A percentile compares a stretch with the other conserved stretches of the same genome.
These are phyloP conservation scores for Talpa occidentalis DNA, from an alignment of 2,113 vertebrate genomes.

Conservation along the genomic window DNA sequence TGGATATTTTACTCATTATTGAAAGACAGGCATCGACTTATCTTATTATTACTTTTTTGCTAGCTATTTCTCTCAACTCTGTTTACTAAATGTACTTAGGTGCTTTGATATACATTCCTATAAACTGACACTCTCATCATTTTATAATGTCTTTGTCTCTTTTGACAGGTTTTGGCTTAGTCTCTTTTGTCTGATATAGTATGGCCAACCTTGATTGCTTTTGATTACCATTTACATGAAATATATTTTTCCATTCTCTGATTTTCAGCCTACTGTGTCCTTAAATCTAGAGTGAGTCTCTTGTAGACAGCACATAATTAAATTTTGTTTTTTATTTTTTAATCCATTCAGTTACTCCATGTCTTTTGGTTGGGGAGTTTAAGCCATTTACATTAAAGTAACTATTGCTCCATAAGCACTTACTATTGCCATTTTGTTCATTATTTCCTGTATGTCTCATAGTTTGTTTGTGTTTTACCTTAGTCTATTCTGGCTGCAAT, in stretches of 20 bases:
- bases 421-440: neutral
- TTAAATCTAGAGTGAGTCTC: neutral
- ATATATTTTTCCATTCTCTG: neutral
- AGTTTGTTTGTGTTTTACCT: neutral
- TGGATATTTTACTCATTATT: neutral
- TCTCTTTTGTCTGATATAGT: neutral
- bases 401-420: neutral
- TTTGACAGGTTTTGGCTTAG: neutral
- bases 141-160: neutral
- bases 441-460: neutral
- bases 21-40: neutral
- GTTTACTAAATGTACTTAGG: neutral
- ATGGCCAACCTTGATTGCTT: neutral
- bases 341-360: neutral
- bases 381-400: slow-evolving; percentile 42
- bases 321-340: neutral
- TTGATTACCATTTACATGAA: neutral
- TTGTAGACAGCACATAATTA: neutral
- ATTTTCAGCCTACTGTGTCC: neutral
- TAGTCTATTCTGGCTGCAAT: neutral
- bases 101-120: neutral
- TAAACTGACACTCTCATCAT: neutral
- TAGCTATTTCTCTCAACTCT: neutral
- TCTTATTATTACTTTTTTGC: neutral
- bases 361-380: neutral